Evolutionary conservation across 2,797 vertebrate genomes (phyloP), one percentile per base, ranked within the genome.

Genomic region (Silurus lanzhouensis): DNA sequence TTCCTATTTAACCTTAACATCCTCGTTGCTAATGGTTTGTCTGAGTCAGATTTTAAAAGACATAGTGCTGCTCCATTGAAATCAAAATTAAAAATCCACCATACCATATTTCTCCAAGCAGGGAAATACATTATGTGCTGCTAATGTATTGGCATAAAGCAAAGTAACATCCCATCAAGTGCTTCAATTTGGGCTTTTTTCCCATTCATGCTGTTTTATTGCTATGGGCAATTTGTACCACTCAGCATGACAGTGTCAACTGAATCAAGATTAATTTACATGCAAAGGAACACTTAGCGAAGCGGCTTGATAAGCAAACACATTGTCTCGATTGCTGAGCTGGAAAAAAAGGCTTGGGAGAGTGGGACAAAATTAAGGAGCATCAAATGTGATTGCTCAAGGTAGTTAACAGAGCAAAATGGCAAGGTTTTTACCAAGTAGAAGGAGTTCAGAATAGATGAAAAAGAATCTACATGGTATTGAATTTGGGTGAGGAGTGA

Each of bases 221-320:
- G 97, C 97, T 97, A 97, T 97, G 97, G 96, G 97, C 97, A 98
- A 99, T 99, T 99, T 99, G 97, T 97, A 98, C 97, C 98, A 99
- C 98, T 99, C 97, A 99, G 97, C 97, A 98, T 97, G 97, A 97
- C 97, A 97, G 97, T 96, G 96, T 96, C 97, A 98, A 99, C 97
- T 97, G 97, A 99, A 99, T 99, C 97, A 99, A 99, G 98, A 99
- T 99, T 98, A 98, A 99, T 99, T 99, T 98, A 98, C 97, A 99
- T 97, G 97, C 96, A 97, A 97, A 96, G 96, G 95, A 97, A 98
- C 97, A 99, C 97, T 99, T 97, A 98, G 97, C 94, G 95, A 96
- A 96, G 96, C 95, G 96, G 96, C 96, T 93, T 94, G 94, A 96
- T 97, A 98, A 99, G 97, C 97, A 97, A 97, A 97, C 95, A 95